Evolutionary conservation across 2,888 invertebrate genomes (phyloP), one percentile per base, ranked within the genome.

Genomic region (Halictus ligatus): DNA sequence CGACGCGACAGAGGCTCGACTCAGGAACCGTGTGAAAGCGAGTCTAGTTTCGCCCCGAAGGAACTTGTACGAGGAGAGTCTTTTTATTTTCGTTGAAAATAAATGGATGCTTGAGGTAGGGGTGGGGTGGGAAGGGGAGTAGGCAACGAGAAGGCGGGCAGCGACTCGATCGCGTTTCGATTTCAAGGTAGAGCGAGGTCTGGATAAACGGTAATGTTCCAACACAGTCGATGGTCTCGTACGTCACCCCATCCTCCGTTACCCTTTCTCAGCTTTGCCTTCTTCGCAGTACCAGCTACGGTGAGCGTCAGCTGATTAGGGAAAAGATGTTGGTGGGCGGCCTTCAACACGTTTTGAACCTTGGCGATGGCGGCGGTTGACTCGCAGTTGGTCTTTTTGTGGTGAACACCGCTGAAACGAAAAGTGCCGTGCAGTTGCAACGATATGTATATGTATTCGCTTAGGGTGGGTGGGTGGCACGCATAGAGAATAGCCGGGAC

Each of bases 231-330:
- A 91, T 96, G 96, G 94, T 97, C 97, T 79, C 97, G 95, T n/a
- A 95, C 91, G 92, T 99, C 99, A 12, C 99, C 99, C 99, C 99
- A 99, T 1, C 99, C 99, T 0, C 99, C 99, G 94, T 99, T 99
- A 0, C 98, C 98, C 94, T 98, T 98, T 13, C 97, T 96, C 6
- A 98, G 95, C 92, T 97, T 97, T 1, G 97, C 96, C 90, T 97
- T 98, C 90, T 98, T 97, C 0, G 97, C 96, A 12, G 97, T 96
- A 18, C 97, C 97, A 67, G 97, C 96, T 83, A 97, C 96, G 3
- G 97, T 97, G 76, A 97, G 95, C 71, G 96, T 97, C 79, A 98
- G 96, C 81, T 97, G 96, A 60, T 96, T 96, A 0, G 98, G 98
- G 94, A 96, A 98, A 89, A 98, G 95, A 94, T 97, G 97, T 75